Percentiles rank a stretch among this genome's conserved stretches.
Conservation (phyloP, 1,140 invertebrate genomes). For the Spodoptera litura region DNA sequence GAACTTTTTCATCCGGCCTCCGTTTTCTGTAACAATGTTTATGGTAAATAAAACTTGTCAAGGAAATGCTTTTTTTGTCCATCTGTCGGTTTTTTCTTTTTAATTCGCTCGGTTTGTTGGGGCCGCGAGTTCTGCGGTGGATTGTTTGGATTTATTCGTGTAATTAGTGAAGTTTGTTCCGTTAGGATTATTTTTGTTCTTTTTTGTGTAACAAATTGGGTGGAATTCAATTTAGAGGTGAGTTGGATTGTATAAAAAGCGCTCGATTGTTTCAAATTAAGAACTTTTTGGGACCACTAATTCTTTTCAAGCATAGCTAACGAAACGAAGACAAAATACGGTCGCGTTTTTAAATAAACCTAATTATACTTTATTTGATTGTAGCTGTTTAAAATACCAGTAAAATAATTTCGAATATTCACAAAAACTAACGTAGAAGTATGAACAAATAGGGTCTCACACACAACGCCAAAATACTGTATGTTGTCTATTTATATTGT, state of each 20-base stretch:
- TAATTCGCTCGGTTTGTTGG: constrained; percentile 73
- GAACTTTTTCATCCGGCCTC: constrained; percentile 75
- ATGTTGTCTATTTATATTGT: too few species aligned
- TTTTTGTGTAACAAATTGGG: constrained; percentile 71
- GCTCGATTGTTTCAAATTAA: constrained; percentile 48
- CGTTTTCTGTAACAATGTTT: constrained; percentile 81
- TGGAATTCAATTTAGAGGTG: constrained; percentile 66
- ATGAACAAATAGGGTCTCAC: background rate
- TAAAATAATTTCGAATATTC: too few species aligned
- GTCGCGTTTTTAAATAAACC: background rate
- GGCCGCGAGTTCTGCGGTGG: constrained; percentile 63
- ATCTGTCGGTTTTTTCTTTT: constrained; percentile 78
- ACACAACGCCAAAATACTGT: background rate
- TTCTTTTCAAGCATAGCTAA: constrained; percentile 18
- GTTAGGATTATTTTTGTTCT: constrained; percentile 76
- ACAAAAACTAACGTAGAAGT: background rate
- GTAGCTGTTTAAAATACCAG: background rate
- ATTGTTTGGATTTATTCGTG: constrained; percentile 82
- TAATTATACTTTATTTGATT: background rate
- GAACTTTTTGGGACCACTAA: constrained; percentile 39
- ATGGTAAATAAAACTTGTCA: constrained; percentile 85
- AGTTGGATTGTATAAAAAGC: constrained; percentile 55
- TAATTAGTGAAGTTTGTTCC: constrained; percentile 83
- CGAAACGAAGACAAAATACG: constrained; percentile 11
- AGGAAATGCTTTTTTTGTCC: constrained; percentile 80